Evolutionary conservation across 2,888 invertebrate genomes (phyloP).

Genomic region (Hybos culiciformis): DNA sequence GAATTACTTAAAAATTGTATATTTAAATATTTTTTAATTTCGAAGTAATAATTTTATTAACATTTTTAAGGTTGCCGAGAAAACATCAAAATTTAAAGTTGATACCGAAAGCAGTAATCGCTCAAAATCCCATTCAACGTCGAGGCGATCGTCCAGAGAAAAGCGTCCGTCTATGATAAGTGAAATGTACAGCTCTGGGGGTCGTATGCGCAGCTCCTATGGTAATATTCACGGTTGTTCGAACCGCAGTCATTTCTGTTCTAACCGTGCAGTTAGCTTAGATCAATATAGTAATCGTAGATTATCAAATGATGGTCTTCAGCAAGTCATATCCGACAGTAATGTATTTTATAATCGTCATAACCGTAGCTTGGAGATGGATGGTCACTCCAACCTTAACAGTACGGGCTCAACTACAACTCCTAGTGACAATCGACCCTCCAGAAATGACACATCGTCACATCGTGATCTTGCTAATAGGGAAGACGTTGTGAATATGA

Average conservation of each 20-base stretch:
- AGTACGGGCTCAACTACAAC: constrained; percentile 12
- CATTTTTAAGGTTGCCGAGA: constrained; percentile 43
- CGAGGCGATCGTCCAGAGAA: constrained; percentile 53
- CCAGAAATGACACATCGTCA: constrained; percentile 13
- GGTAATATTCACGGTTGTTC: constrained; percentile 33
- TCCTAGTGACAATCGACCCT: neutral
- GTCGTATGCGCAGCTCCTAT: constrained; percentile 34
- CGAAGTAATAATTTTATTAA: constrained; percentile 1
- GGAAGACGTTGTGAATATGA: constrained; percentile 19
- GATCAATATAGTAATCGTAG: constrained; percentile 36
- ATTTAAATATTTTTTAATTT: neutral
- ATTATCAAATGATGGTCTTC: constrained; percentile 33
- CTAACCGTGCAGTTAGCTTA: constrained; percentile 35
- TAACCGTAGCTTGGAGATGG: constrained; percentile 26
- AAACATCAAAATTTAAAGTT: constrained; percentile 61
- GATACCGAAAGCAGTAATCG: constrained; percentile 49
- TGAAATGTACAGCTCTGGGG: constrained; percentile 35
- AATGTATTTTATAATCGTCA: constrained; percentile 35
- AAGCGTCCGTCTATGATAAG: constrained; percentile 39
- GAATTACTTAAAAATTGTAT: neutral
- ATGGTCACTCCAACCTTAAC: constrained; percentile 13
- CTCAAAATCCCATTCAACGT: constrained; percentile 49
- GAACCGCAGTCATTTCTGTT: constrained; percentile 34
- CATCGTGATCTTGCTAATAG: constrained; percentile 13
- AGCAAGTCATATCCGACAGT: constrained; percentile 35